These are phyloP conservation scores for Hirtodrosophila trivittata DNA, from an alignment of 2,888 invertebrate genomes.

Conservation along the genomic window DNA sequence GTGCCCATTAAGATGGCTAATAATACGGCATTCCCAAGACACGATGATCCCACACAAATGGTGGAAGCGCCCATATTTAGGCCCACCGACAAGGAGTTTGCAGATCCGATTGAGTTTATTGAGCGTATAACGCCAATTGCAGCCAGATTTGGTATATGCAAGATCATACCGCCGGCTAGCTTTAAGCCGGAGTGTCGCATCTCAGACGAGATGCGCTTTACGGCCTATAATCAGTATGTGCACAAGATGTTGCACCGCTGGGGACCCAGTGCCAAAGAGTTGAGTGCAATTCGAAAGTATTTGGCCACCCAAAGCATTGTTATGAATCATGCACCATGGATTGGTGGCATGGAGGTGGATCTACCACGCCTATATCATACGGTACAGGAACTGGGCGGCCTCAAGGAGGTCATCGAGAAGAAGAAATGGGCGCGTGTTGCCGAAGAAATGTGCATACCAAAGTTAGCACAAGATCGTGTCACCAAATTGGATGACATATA, in stretches of 20 bases:
- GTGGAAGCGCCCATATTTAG: constrained; percentile 91
- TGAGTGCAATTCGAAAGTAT: constrained; percentile 93
- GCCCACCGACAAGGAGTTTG: constrained; percentile 92
- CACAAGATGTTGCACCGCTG: constrained; percentile 94
- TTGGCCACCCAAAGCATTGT: constrained; percentile 90
- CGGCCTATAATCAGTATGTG: constrained; percentile 94
- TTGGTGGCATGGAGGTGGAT: constrained; percentile 96
- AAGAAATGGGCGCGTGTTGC: constrained; percentile 95
- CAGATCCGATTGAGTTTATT: constrained; percentile 93
- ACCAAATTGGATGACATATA: constrained; percentile 94
- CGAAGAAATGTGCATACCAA: constrained; percentile 93
- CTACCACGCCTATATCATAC: constrained; percentile 92
- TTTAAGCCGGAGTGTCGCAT: constrained; percentile 93
- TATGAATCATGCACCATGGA: constrained; percentile 90
- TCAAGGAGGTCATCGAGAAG: constrained; percentile 93
- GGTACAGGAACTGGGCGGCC: constrained; percentile 93
- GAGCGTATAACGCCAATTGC: constrained; percentile 90
- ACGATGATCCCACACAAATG: constrained; percentile 85
- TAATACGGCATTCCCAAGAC: constrained; percentile 84
- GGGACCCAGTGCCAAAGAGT: constrained; percentile 93
- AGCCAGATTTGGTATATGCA: constrained; percentile 93
- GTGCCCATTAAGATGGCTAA: constrained; percentile 83
- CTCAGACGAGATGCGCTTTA: constrained; percentile 93
- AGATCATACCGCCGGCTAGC: constrained; percentile 91
- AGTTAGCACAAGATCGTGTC: constrained; percentile 90